Base-by-base conservation (phyloP, 2,113 vertebrate species). In the Hemichromis elongatus region DNA sequence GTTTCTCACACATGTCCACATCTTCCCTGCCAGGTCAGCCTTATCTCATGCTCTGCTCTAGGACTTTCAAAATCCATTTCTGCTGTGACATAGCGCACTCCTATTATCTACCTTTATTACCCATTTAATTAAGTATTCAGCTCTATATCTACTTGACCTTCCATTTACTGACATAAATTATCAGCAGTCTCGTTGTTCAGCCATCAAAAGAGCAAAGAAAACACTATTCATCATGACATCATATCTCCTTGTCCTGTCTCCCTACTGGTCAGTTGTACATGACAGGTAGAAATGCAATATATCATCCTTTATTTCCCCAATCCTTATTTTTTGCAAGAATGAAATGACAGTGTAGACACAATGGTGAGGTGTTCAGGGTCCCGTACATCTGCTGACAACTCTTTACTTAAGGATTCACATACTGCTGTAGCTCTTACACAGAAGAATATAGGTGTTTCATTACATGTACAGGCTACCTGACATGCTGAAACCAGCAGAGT, bases 51-150 rank as follows among this genome's bases (percentile, higher is more conserved):
- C 85, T 53, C 53, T 59, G 59, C 63, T 47, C 28, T 68, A 40
- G 82, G 19, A 28, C 53, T 88, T 54, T 80, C 28, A 28, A 50
- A 80, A 77, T 70, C 73, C 47, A 52, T 79, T 86, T 81, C 19
- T 83, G 35, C 47, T 2, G 37, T 26, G 47, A 53, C 70, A 26
- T 37, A 2, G 6, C 33, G 10, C 14, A 13, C n/a, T 80, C 30
- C 77, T n/a, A 56, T 16, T 40, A 9, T 37, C n/a, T n/a, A 19
- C 19, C 40, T 53, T 28, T 53, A 78, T 80, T 85, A 77, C 86
- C 80, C 56, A 16, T 81, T 52, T 85, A 80, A 91, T 84, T 73
- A 70, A 57, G 79, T 16, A 90, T 86, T 85, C 78, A 83, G 40
- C 66, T 57, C 54, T 6, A 81, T 24, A 33, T 63, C 54, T 35